Evolutionary conservation across 2,113 vertebrate genomes (phyloP).

Genomic region (Dipodomys spectabilis): DNA sequence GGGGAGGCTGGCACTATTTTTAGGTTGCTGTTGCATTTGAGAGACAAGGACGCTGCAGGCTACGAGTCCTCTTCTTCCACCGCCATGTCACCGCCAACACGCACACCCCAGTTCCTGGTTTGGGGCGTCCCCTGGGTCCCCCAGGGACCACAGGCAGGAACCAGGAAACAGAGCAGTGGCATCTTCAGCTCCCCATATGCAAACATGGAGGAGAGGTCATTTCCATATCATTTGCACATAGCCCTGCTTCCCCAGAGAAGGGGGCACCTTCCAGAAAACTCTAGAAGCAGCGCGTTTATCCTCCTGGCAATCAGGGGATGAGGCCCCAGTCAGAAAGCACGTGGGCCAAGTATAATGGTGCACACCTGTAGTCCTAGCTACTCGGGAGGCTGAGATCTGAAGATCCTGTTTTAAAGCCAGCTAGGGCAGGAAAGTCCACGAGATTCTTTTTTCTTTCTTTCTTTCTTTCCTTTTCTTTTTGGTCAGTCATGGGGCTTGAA

Average conservation of each 20-base stretch:
- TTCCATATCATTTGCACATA: conserved; percentile 33
- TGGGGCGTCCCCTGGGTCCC: background rate
- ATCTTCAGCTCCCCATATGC: conserved; percentile 2
- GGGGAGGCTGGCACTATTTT: conserved; percentile 69
- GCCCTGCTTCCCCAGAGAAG: background rate
- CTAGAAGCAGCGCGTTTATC: background rate
- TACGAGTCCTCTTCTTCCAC: conserved; percentile 29
- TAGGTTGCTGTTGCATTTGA: conserved; percentile 68
- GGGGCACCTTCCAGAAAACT: background rate
- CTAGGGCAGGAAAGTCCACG: too few relatives aligned
- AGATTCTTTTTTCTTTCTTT: too few relatives aligned
- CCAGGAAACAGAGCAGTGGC: background rate
- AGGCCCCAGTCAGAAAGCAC: background rate
- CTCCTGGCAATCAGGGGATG: background rate
- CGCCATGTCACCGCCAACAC: too few relatives aligned
- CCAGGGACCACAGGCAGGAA: background rate
- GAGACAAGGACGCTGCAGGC: conserved; percentile 64
- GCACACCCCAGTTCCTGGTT: background rate
- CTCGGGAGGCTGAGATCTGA: too few relatives aligned
- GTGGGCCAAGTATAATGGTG: background rate
- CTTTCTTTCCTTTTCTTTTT: too few relatives aligned
- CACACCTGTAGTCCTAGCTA: too few relatives aligned
- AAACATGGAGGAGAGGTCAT: conserved; percentile 40
- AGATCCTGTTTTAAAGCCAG: too few relatives aligned
- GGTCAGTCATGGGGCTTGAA: too few relatives aligned